Evolutionary conservation across 2,888 invertebrate genomes (phyloP).

Genomic region (Melieria omissa): DNA sequence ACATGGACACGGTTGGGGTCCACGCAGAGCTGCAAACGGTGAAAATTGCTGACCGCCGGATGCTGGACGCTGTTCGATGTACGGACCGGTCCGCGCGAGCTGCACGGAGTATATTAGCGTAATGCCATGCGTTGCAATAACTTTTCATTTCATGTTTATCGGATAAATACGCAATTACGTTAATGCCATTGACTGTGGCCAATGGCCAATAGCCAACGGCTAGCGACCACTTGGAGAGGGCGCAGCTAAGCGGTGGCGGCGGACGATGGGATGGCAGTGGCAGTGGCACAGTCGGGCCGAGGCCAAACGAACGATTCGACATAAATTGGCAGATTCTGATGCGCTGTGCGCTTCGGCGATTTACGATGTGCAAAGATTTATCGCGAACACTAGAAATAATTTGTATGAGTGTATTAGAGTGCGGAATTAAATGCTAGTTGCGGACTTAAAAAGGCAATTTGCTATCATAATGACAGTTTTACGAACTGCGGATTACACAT

Average conservation of each 20-base stretch:
- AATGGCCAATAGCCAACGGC: not conserved
- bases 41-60: not conserved
- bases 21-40: not conserved
- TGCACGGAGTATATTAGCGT: conserved; percentile 30
- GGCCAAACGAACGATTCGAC: conserved; percentile 16
- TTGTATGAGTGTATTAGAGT: conserved; percentile 18
- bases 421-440: conserved; percentile 13
- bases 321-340: conserved; percentile 22
- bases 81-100: too few relatives aligned
- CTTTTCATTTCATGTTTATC: conserved; percentile 42
- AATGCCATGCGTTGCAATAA: conserved; percentile 39
- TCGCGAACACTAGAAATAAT: conserved; percentile 18
- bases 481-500: too few relatives aligned
- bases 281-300: too few relatives aligned
- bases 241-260: not conserved
- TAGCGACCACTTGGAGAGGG: not conserved
- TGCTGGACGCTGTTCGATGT: not conserved
- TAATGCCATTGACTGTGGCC: conserved; percentile 23
- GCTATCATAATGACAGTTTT: too few relatives aligned
- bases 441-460: too few relatives aligned
- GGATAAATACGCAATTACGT: conserved; percentile 42
- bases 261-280: too few relatives aligned
- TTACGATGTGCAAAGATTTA: conserved; percentile 27
- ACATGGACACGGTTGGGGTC: not conserved
- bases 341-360: not conserved